A percentile compares a stretch with the other conserved stretches of the same genome.
Conservation (phyloP, 1,140 invertebrate genomes). For the Zaprionus davidi region DNA sequence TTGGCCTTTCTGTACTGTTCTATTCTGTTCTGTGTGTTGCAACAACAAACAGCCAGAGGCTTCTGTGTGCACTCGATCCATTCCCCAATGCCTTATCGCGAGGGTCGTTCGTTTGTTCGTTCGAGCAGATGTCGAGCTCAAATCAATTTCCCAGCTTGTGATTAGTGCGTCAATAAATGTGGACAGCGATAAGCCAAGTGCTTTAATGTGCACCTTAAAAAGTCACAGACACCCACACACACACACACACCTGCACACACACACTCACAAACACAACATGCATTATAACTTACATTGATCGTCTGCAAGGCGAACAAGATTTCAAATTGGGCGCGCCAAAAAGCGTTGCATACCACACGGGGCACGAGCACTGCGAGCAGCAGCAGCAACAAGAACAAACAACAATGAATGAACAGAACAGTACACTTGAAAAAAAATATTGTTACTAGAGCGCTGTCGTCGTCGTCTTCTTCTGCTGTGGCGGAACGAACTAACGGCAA, state of each 20-base stretch:
- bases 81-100: slow-evolving; percentile 42
- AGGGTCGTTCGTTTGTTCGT: background rate
- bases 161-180: slow-evolving; percentile 30
- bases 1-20: background rate
- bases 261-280: background rate
- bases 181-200: slow-evolving; percentile 25
- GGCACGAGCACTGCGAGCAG: slow-evolving; percentile 27
- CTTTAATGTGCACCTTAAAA: slow-evolving; percentile 1
- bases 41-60: background rate
- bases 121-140: slow-evolving; percentile 55
- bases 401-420: slow-evolving; percentile 5
- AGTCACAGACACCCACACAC: background rate
- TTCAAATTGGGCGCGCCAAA: slow-evolving; percentile 47
- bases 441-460: slow-evolving; percentile 13
- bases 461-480: slow-evolving; percentile 31
- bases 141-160: slow-evolving; percentile 69
- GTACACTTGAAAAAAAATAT: slow-evolving; percentile 28
- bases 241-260: background rate
- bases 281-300: slow-evolving; percentile 38
- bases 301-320: slow-evolving; percentile 22
- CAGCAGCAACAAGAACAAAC: slow-evolving; percentile 13
- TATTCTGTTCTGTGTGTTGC: too few species aligned
- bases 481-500: slow-evolving; percentile 58
- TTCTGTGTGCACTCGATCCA: slow-evolving; percentile 3
- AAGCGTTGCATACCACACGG: slow-evolving; percentile 44